Base-by-base conservation (phyloP, 2,797 vertebrate genomes). In the Acanthurus tractus region DNA sequence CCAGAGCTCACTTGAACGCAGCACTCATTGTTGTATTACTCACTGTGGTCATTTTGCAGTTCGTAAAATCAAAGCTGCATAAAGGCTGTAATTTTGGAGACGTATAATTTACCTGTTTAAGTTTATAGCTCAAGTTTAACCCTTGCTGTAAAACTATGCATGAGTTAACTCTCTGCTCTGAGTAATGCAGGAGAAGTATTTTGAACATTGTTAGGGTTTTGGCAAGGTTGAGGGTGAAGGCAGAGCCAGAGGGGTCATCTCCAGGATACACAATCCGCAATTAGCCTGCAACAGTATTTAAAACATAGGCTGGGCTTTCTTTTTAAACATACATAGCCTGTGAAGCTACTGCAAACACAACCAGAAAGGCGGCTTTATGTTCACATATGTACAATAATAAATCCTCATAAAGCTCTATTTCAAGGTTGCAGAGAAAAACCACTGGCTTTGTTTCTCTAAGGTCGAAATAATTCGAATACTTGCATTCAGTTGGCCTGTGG, bases 101-200 rank as follows among this genome's bases (percentile, higher is more conserved):
- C 75, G 8, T 90, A 73, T 91, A 86, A 93, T 94, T 92, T 90
- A 91, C 74, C 79, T 89, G 90, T 88, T 92, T 87, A 81, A 76
- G 85, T 92, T 88, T 89, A 86, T 77, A 79, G 82, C 78, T 72
- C 77, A 86, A 85, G 79, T 75, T 90, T 90, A 88, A 90, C 79
- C 79, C 85, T 88, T 55, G 36, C 67, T 84, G 76, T 83, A 76
- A 84, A 81, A 81, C 79, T 74, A 82, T 83, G 83, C 84, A 79
- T 44, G 69, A 75, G 76, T 88, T 89, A 80, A 82, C 67, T 25
- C 57, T 63, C 54, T 74, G 66, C 73, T 79, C 54, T 61, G 70
- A 76, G 75, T 59, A 65, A 88, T 45, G 70, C 38, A 63, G 58
- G 42, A 22, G 34, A 70, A 63, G 54, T 59, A 71, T 83, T 88